Evolutionary conservation across 1,140 invertebrate species (phyloP).

Genomic region (Chlorops oryzae): DNA sequence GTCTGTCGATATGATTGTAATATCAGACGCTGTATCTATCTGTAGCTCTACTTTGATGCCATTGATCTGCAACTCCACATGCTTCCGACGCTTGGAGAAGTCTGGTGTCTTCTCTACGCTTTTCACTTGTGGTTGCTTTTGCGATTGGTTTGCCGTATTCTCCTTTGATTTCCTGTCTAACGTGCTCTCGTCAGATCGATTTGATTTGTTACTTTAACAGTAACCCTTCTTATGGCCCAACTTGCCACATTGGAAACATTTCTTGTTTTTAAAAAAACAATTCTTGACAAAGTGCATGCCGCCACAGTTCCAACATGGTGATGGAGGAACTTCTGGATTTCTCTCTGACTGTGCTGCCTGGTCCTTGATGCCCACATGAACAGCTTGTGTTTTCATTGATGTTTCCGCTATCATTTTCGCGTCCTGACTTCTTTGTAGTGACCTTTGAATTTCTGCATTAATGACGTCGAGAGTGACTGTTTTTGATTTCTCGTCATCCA

Average conservation of each 20-base stretch:
- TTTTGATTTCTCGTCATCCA: conserved; percentile 6
- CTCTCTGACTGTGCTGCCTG: neutral
- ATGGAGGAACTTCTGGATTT: neutral
- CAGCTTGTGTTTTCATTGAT: neutral
- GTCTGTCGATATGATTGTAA: conserved; percentile 5
- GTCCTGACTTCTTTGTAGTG: conserved; percentile 2
- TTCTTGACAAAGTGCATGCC: neutral
- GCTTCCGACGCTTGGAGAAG: neutral
- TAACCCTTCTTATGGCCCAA: too few species aligned
- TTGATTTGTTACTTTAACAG: too few species aligned
- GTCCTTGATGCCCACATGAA: neutral
- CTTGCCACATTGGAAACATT: neutral
- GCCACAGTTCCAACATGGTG: conserved; percentile 1
- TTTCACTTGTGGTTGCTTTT: neutral
- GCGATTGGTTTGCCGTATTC: neutral
- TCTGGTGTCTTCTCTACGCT: neutral
- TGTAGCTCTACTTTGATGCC: conserved; percentile 1
- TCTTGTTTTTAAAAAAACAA: conserved; percentile 3
- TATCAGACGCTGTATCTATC: conserved; percentile 6
- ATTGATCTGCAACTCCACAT: conserved; percentile 6
- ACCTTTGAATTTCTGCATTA: conserved; percentile 6
- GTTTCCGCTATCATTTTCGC: conserved; percentile 2
- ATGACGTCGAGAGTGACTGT: conserved; percentile 4
- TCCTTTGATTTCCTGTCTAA: too few species aligned
- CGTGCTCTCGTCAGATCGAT: too few species aligned